These are phyloP conservation scores for Micromys minutus DNA, from an alignment of 2,113 vertebrate species.

Conservation along the genomic window DNA sequence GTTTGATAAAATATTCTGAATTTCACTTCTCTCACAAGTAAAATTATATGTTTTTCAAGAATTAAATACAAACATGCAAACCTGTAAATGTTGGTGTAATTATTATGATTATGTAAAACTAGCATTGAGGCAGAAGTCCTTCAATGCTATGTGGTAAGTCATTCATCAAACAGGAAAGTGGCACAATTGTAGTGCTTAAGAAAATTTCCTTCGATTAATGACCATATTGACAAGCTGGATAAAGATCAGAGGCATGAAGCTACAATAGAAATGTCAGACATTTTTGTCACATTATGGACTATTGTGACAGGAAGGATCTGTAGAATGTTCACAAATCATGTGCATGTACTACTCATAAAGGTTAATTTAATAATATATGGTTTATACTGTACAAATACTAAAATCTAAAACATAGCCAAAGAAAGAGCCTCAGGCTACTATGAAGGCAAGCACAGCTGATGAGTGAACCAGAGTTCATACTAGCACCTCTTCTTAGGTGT, in stretches of 20 bases:
- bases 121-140: constrained; percentile 3
- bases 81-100: neutral
- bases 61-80: constrained; percentile 15
- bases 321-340: neutral
- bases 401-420: neutral
- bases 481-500: neutral
- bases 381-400: constrained; percentile 14
- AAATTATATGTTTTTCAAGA: constrained; percentile 17
- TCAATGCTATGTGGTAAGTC: neutral
- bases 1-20: neutral
- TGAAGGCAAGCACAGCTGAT: no score
- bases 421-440: neutral
- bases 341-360: neutral
- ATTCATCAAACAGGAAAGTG: constrained; percentile 15
- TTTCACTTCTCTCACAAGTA: constrained; percentile 1
- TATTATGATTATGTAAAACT: constrained; percentile 25
- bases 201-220: constrained; percentile 38
- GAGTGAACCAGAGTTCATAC: no score
- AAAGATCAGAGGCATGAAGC: constrained; percentile 18
- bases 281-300: neutral
- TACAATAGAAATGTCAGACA: neutral
- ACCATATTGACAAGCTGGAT: constrained; percentile 1
- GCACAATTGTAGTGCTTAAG: neutral
- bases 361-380: neutral
- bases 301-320: constrained; percentile 5